Evolutionary conservation across 2,888 invertebrate species (phyloP).

Genomic region (Campoletis raptor): DNA sequence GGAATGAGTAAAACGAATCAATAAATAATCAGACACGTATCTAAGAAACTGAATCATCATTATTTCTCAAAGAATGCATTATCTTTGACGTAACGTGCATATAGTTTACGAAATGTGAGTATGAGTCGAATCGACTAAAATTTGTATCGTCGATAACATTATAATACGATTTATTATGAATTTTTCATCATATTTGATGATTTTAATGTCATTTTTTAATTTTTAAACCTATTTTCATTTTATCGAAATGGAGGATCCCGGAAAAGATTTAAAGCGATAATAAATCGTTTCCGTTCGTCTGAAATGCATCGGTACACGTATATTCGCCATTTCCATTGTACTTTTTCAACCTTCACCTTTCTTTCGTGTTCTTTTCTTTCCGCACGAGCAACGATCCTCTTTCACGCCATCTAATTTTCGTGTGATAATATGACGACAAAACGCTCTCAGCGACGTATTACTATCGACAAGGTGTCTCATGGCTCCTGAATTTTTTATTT

Average conservation of each 20-base stretch:
- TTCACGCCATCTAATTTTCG: constrained; percentile 5
- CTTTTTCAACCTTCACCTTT: constrained; percentile 4
- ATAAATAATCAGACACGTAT: too few relatives aligned
- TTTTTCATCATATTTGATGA: not conserved
- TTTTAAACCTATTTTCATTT: not conserved
- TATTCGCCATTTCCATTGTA: constrained; percentile 33
- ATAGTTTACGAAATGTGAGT: too few relatives aligned
- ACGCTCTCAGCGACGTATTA: constrained; percentile 34
- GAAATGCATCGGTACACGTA: constrained; percentile 13
- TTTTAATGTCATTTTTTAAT: not conserved
- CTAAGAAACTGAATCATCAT: too few relatives aligned
- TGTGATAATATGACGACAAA: constrained; percentile 46
- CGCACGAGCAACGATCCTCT: constrained; percentile 42
- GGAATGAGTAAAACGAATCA: too few relatives aligned
- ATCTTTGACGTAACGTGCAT: too few relatives aligned
- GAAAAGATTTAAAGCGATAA: not conserved
- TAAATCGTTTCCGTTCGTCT: not conserved
- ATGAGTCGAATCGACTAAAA: too few relatives aligned
- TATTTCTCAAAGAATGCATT: too few relatives aligned
- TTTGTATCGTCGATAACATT: too few relatives aligned
- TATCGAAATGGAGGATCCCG: not conserved
- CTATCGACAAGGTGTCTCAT: constrained; percentile 20
- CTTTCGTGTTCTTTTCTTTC: constrained; percentile 35
- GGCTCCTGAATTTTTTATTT: constrained; percentile 38
- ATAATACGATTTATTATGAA: not conserved